Evolutionary conservation across 2,888 invertebrate genomes (phyloP).

Genomic region (Platycheirus albimanus): DNA sequence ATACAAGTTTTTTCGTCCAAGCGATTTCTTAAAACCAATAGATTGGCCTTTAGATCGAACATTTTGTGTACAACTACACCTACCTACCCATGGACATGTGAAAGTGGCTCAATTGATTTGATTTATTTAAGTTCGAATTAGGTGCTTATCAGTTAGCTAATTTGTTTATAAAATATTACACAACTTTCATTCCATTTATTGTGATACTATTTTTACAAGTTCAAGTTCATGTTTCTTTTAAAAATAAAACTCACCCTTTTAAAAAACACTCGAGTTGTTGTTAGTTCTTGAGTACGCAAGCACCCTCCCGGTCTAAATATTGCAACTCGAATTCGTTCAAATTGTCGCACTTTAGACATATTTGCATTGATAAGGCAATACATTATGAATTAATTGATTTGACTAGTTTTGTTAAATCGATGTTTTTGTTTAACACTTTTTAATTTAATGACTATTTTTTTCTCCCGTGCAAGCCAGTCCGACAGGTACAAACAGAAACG

Average conservation of each 20-base stretch:
- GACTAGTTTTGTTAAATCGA: not conserved
- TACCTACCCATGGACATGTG: not conserved
- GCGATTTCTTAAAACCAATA: no score
- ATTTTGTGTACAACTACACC: no score
- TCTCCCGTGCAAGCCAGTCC: not conserved
- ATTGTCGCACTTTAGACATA: slow-evolving; percentile 60
- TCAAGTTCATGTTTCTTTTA: not conserved
- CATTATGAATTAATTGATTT: slow-evolving; percentile 31
- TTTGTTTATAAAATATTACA: not conserved
- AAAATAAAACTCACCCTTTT: slow-evolving; percentile 37
- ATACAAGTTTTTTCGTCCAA: no score
- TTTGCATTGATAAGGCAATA: slow-evolving; percentile 59
- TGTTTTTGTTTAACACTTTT: not conserved
- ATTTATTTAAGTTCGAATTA: not conserved
- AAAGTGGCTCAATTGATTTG: not conserved
- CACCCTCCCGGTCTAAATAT: slow-evolving; percentile 23
- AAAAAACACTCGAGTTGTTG: slow-evolving; percentile 18
- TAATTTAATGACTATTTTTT: not conserved
- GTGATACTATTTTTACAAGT: not conserved
- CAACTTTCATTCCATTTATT: no score
- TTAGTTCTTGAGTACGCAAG: slow-evolving; percentile 39
- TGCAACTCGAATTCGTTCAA: slow-evolving; percentile 32
- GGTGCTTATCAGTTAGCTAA: not conserved
- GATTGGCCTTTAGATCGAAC: no score
- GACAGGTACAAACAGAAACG: not conserved